Evolutionary conservation across 2,888 invertebrate species (phyloP).

Genomic region (Brenthis ino): DNA sequence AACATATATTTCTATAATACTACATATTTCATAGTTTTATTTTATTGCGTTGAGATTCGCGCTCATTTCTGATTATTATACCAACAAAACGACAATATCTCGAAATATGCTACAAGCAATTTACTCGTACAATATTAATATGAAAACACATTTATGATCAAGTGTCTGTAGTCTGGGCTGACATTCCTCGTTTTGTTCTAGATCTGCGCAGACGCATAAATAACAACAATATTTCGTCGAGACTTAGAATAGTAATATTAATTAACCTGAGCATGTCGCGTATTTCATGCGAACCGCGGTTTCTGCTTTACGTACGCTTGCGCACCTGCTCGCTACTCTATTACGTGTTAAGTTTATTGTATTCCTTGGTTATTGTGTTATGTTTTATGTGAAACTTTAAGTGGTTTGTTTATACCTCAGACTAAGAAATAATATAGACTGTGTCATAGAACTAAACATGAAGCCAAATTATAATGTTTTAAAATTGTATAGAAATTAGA

Average conservation of each 20-base stretch:
- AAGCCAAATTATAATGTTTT: too few species aligned
- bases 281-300: conserved; percentile 73
- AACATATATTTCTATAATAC: too few species aligned
- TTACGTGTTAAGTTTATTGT: conserved; percentile 58
- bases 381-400: conserved; percentile 30
- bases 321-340: conserved; percentile 72
- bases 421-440: conserved; percentile 3
- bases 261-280: conserved; percentile 62
- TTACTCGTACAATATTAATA: conserved; percentile 31
- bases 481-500: too few species aligned
- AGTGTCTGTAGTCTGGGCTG: conserved; percentile 29
- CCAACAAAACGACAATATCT: conserved; percentile 13
- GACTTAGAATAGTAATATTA: conserved; percentile 61
- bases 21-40: too few species aligned
- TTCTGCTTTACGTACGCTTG: conserved; percentile 62
- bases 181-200: conserved; percentile 41
- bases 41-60: too few species aligned
- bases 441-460: background rate
- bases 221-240: conserved; percentile 72
- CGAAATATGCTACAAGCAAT: conserved; percentile 22
- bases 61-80: conserved; percentile 3
- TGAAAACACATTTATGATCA: conserved; percentile 33
- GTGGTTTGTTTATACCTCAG: conserved; percentile 9
- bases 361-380: conserved; percentile 44
- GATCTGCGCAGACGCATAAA: conserved; percentile 63